phyloP scores from a whole-genome alignment of 1,140 invertebrate species.

The Spodoptera frugiperda region DNA sequence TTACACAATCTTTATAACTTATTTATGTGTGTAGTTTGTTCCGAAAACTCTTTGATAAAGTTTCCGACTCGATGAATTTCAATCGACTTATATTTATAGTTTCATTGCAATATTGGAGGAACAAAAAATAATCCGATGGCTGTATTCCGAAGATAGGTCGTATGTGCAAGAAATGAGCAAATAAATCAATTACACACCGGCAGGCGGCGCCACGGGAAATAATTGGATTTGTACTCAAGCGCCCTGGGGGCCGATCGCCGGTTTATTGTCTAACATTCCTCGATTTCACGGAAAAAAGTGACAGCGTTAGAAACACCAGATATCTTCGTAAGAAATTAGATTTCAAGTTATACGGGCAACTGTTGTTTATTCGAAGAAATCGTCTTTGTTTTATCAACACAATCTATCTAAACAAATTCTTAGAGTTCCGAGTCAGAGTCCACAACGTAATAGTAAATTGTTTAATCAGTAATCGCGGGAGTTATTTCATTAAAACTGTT shows the following conservation, averaged over 20 bases:
- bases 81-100: slow-evolving; percentile 7
- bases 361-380: slow-evolving; percentile 28
- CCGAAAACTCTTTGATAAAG: not conserved
- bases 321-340: slow-evolving; percentile 44
- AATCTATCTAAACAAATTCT: slow-evolving; percentile 17
- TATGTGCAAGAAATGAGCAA: slow-evolving; percentile 68
- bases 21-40: not conserved
- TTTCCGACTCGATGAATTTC: not conserved
- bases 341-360: slow-evolving; percentile 40
- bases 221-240: slow-evolving; percentile 74
- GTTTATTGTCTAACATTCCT: slow-evolving; percentile 70
- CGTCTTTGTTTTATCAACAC: not conserved
- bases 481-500: slow-evolving; percentile 64
- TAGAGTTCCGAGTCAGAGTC: not conserved
- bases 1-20: slow-evolving; percentile 12
- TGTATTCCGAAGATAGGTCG: slow-evolving; percentile 48
- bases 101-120: slow-evolving; percentile 14
- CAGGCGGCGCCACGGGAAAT: slow-evolving; percentile 70
- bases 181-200: slow-evolving; percentile 78
- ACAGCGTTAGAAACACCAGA: slow-evolving; percentile 50
- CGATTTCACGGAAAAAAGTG: slow-evolving; percentile 55
- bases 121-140: slow-evolving; percentile 42
- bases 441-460: slow-evolving; percentile 46
- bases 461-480: slow-evolving; percentile 59
- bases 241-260: slow-evolving; percentile 64